Percentiles rank a stretch among this genome's conserved stretches.
Conservation (phyloP, 2,113 vertebrate genomes). For the Glaucidium brasilianum region DNA sequence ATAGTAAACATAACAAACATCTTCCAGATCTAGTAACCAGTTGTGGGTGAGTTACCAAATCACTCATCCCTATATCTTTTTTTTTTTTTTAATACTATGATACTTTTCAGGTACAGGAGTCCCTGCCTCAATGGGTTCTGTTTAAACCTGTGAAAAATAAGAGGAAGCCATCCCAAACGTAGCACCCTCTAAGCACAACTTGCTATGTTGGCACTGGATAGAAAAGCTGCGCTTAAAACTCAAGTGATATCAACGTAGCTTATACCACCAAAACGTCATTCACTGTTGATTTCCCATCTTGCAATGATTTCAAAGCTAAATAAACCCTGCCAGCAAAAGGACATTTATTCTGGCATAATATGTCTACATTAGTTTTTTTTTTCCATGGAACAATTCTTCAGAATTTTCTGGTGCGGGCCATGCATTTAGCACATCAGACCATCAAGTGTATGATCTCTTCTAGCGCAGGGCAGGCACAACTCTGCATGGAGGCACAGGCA, state of each 20-base stretch:
- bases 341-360: not conserved
- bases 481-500: fast-evolving
- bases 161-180: not conserved
- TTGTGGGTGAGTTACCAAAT: not conserved
- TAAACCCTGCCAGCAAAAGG: not conserved
- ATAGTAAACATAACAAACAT: not conserved
- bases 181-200: not conserved
- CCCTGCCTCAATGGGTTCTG: not conserved
- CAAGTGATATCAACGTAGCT: not conserved
- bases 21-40: not conserved
- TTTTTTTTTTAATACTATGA: not conserved
- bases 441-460: no score
- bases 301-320: not conserved
- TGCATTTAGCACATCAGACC: not conserved
- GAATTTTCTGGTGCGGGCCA: not conserved
- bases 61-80: not conserved
- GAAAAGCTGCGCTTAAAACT: not conserved
- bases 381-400: not conserved
- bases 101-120: not conserved
- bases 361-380: fast-evolving
- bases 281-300: not conserved
- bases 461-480: not conserved
- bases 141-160: not conserved
- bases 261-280: not conserved
- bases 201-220: not conserved